These are phyloP conservation scores for Brachyptera risi DNA, from an alignment of 2,888 invertebrate species.

Conservation along the genomic window DNA sequence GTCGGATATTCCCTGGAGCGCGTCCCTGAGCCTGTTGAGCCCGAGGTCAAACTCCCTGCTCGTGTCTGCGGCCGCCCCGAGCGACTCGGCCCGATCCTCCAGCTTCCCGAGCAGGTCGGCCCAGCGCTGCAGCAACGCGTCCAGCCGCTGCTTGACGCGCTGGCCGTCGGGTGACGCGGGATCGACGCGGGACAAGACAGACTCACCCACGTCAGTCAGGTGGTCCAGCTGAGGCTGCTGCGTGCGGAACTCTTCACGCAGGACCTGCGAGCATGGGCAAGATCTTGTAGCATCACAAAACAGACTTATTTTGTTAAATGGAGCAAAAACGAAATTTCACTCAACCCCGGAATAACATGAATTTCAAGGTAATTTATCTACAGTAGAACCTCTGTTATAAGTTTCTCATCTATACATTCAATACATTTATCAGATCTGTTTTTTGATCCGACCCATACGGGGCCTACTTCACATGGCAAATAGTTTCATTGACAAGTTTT, in stretches of 20 bases:
- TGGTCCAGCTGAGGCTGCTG: slow-evolving; percentile 89
- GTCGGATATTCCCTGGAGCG: slow-evolving; percentile 83
- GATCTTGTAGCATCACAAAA: too few relatives aligned
- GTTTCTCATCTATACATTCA: too few relatives aligned
- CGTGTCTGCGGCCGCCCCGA: slow-evolving; percentile 89
- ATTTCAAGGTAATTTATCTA: too few relatives aligned
- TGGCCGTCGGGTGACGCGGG: slow-evolving; percentile 57
- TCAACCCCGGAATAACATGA: too few relatives aligned
- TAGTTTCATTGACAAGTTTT: too few relatives aligned
- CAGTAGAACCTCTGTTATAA: too few relatives aligned
- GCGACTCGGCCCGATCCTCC: slow-evolving; percentile 81
- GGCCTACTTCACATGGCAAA: too few relatives aligned
- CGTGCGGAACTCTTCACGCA: slow-evolving; percentile 90
- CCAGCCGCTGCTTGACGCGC: slow-evolving; percentile 66
- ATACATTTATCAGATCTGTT: too few relatives aligned
- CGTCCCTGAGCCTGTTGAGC: slow-evolving; percentile 74
- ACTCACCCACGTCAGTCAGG: slow-evolving; percentile 74
- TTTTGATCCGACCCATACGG: too few relatives aligned
- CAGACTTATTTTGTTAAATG: too few relatives aligned
- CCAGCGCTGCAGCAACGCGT: slow-evolving; percentile 46
- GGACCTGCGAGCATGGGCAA: too few relatives aligned
- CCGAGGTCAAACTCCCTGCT: slow-evolving; percentile 91
- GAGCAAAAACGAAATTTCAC: too few relatives aligned
- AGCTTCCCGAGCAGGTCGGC: slow-evolving; percentile 59
- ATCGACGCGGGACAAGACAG: slow-evolving; percentile 59